Evolutionary conservation across 2,888 invertebrate genomes (phyloP).

Genomic region (Bembecia ichneumoniformis): DNA sequence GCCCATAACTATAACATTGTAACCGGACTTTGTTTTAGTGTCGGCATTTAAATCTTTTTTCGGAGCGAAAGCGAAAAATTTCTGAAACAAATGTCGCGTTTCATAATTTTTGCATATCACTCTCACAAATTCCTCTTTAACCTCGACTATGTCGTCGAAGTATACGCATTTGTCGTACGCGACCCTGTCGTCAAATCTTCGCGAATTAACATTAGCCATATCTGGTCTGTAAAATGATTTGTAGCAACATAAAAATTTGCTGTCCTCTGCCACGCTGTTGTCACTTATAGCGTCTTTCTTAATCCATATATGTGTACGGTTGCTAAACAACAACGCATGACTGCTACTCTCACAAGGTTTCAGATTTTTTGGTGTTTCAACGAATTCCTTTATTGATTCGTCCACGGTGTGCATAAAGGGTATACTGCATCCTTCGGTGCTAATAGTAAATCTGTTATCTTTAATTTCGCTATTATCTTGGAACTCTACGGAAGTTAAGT

Average conservation of each 20-base stretch:
- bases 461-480: too few relatives aligned
- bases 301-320: slow-evolving; percentile 68
- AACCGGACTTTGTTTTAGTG: slow-evolving; percentile 15
- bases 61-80: slow-evolving; percentile 76
- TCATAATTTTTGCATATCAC: slow-evolving; percentile 69
- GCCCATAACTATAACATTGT: slow-evolving; percentile 83
- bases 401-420: slow-evolving; percentile 73
- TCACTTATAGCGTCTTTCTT: slow-evolving; percentile 40
- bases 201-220: slow-evolving; percentile 37
- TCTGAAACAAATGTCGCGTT: slow-evolving; percentile 62
- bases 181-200: slow-evolving; percentile 40
- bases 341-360: slow-evolving; percentile 50
- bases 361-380: slow-evolving; percentile 48
- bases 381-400: slow-evolving; percentile 50
- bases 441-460: slow-evolving; percentile 42
- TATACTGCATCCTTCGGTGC: slow-evolving; percentile 75
- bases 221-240: slow-evolving; percentile 59
- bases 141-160: slow-evolving; percentile 43
- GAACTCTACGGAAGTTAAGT: too few relatives aligned
- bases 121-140: slow-evolving; percentile 75
- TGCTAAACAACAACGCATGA: slow-evolving; percentile 62
- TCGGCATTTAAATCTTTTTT: slow-evolving; percentile 22
- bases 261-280: slow-evolving; percentile 53
- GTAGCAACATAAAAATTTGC: slow-evolving; percentile 70
- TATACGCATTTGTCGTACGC: slow-evolving; percentile 48